Evolutionary conservation across 2,888 invertebrate species (phyloP), one percentile per base, ranked within the genome.

Genomic region (Phengaris arion): DNA sequence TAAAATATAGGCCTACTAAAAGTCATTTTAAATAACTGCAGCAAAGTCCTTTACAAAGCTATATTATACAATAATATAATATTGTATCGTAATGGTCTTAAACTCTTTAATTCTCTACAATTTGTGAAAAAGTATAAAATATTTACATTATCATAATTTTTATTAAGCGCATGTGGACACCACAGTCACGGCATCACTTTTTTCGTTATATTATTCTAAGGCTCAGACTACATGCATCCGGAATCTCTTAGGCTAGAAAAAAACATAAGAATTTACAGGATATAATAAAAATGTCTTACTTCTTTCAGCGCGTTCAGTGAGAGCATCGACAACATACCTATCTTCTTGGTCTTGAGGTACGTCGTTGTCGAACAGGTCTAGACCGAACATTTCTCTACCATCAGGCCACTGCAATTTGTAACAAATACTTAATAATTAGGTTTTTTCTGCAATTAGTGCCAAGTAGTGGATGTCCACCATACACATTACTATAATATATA

Each of bases 241-340:
- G 35, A 35, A 35, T 35, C 35, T 35, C 35, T 35, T 35, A 35
- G 35, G 4, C 35, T 3, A 3, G 35, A 35, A 2, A 35, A 35
- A 35, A 35, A 52, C 22, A 6, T 5, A 74, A 52, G 45, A 72
- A 46, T 10, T 64, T 72, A 72, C 52, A 7, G 22, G 6, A 22
- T 72, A 64, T 12, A 12, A 35, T 35, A 64, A 45, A 64, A 64
- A 64, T 64, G 35, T 55, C 87, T 86, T 84, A 93, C 93, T 86
- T 79, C 86, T 83, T 75, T 90, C 79, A 46, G 92, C 91, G 82
- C 88, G 85, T 72, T 92, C 89, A 59, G 93, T 93, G 35, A 93
- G 82, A 22, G 91, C 89, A 76, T 93, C 93, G 2, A 92, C 87
- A 35, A 90, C 85, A 76, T 93, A 93, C 7, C 91, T 85, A 35